phyloP scores from a whole-genome alignment of 2,888 invertebrate species.

The Xylocampa areola region DNA sequence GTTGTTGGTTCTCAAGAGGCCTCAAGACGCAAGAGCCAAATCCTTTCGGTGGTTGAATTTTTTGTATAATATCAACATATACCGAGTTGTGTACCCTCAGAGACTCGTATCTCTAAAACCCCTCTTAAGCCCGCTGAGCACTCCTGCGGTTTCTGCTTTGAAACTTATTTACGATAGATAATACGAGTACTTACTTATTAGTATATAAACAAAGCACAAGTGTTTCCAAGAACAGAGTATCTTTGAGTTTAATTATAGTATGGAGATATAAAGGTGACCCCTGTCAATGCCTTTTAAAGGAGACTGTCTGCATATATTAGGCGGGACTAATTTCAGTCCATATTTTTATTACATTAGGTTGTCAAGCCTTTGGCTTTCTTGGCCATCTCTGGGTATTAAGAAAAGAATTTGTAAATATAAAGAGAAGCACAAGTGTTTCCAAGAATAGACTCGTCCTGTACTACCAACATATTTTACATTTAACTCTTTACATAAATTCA shows the following conservation, averaged over 20 bases:
- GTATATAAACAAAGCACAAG: conserved; percentile 28
- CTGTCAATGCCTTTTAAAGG: conserved; percentile 18
- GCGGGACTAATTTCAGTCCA: conserved; percentile 16
- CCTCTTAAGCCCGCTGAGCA: conserved; percentile 39
- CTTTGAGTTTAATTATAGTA: conserved; percentile 12
- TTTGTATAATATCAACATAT: conserved; percentile 53
- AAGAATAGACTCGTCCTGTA: no score
- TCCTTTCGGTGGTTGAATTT: conserved; percentile 50
- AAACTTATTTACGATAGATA: conserved; percentile 49
- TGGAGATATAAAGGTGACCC: conserved; percentile 29
- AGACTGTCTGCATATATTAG: conserved; percentile 21
- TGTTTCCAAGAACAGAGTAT: conserved; percentile 18
- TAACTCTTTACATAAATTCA: no score
- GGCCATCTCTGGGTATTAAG: no score
- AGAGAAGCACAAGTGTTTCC: no score
- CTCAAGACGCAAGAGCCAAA: conserved; percentile 36
- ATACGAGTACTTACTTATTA: conserved; percentile 35
- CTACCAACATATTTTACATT: no score
- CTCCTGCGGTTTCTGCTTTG: conserved; percentile 35
- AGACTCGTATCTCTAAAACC: conserved; percentile 47
- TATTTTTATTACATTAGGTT: conserved; percentile 3
- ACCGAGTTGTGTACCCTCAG: conserved; percentile 38
- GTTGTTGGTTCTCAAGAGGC: conserved; percentile 42
- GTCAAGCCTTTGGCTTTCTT: not conserved
- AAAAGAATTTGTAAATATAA: no score